Evolutionary conservation across 1,140 invertebrate genomes (phyloP), one percentile per base, ranked within the genome.

Genomic region (Neuroterus valhalla): DNA sequence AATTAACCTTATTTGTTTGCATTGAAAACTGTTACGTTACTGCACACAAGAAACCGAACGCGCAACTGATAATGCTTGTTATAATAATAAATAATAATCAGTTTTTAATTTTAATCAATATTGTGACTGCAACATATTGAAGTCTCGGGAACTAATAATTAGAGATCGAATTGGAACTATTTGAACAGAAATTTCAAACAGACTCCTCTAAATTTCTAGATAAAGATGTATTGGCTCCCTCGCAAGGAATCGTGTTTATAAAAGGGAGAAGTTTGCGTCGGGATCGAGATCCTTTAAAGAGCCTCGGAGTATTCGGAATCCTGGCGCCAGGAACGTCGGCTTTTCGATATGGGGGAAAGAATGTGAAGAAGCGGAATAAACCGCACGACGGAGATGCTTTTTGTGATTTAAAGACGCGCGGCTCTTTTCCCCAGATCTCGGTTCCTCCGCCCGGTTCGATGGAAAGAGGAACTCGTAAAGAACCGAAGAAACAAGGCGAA

Each of bases 341-440:
- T 62, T 26, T 62, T 62, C 23, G 23, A 62, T 62, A 62, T 62
- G 55, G 55, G 55, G 55, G 55, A 62, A 31, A 31, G 55, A 62
- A 62, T 62, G 55, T 23, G 55, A 62, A 62, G 55, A 62, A 62
- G 23, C 55, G 55, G 26, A 62, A 62, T 62, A 55, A 55, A 55
- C 52, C 52, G 55, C 55, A 62, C 55, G 55, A 62, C 55, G 14
- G 19, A 50, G 48, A 62, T 62, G 55, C 31, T 62, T 62, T 26
- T 62, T 62, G 23, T 62, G 55, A 62, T 62, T 62, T 62, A 62
- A 62, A 62, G 55, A 31, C 26, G 55, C 55, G 23, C 55, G 55
- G 55, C 23, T 62, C 26, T 62, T 62, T 62, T 31, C 26, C 55
- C 26, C 55, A 31, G 55, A 62, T 62, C 55, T 62, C 23, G 31